These are phyloP conservation scores for Miniopterus natalensis DNA, from an alignment of 2,113 vertebrate species.

Conservation along the genomic window DNA sequence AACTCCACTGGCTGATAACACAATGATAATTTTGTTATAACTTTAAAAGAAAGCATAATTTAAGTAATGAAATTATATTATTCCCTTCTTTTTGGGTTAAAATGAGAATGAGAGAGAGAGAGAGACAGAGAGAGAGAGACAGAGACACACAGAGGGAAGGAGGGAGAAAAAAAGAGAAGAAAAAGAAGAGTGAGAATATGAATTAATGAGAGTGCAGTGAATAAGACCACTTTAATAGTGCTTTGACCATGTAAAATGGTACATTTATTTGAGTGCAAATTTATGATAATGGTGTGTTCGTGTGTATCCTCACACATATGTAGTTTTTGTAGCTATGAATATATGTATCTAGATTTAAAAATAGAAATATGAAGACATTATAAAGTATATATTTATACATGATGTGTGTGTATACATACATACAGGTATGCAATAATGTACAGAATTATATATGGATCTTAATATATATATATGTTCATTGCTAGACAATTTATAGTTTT, in stretches of 20 bases:
- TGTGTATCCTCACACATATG: not conserved
- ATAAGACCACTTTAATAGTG: not conserved
- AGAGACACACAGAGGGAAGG: not conserved
- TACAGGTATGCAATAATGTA: not conserved
- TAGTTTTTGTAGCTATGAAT: not conserved
- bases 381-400: not conserved
- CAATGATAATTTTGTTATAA: not conserved
- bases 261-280: not conserved
- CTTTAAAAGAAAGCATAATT: slow-evolving; percentile 7
- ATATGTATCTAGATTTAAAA: not conserved
- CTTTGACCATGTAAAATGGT: not conserved
- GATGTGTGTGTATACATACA: not conserved
- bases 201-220: not conserved
- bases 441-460: not conserved
- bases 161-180: not conserved
- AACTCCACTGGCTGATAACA: not conserved
- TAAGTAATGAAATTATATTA: not conserved
- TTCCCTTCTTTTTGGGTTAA: not conserved
- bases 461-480: not conserved
- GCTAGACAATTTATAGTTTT: not conserved
- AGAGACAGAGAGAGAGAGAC: no score
- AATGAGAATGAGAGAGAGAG: not conserved
- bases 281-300: not conserved
- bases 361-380: not conserved
- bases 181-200: not conserved